Percentiles rank a stretch among this genome's conserved stretches.
These are phyloP conservation scores for Drosophila neotestacea DNA, from an alignment of 2,888 invertebrate genomes.

Conservation along the genomic window DNA sequence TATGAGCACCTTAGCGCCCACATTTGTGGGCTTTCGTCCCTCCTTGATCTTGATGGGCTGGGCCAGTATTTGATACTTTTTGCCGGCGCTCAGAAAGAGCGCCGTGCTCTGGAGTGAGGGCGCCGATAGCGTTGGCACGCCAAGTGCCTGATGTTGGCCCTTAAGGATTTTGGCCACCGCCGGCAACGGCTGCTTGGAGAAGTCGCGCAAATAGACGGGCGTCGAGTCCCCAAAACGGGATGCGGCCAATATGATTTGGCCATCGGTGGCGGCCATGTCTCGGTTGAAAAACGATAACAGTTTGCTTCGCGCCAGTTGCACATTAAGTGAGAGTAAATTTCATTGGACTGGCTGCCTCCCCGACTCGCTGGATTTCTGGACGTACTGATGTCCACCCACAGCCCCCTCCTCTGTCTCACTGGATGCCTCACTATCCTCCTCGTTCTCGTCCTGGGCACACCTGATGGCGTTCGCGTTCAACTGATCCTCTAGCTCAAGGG, in stretches of 20 bases:
- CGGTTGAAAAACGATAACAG: conserved; percentile 85
- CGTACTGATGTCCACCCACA: conserved; percentile 52
- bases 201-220: conserved; percentile 86
- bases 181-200: conserved; percentile 91
- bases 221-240: conserved; percentile 87
- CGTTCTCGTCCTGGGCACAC: conserved; percentile 21
- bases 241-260: conserved; percentile 94
- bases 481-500: conserved; percentile 68
- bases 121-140: conserved; percentile 94
- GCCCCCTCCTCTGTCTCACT: conserved; percentile 53
- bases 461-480: conserved; percentile 58
- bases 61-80: conserved; percentile 93
- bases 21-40: conserved; percentile 92
- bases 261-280: conserved; percentile 95
- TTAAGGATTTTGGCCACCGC: conserved; percentile 96
- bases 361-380: conserved; percentile 2
- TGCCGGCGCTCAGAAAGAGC: conserved; percentile 93
- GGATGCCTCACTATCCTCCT: conserved; percentile 35
- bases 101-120: conserved; percentile 95
- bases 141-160: conserved; percentile 96
- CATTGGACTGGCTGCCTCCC: conserved; percentile 80
- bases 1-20: conserved; percentile 92
- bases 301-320: conserved; percentile 85
- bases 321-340: conserved; percentile 85
- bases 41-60: conserved; percentile 96